These are phyloP conservation scores for Platynereis dumerilii DNA, from an alignment of 2,888 invertebrate genomes.

Conservation along the genomic window DNA sequence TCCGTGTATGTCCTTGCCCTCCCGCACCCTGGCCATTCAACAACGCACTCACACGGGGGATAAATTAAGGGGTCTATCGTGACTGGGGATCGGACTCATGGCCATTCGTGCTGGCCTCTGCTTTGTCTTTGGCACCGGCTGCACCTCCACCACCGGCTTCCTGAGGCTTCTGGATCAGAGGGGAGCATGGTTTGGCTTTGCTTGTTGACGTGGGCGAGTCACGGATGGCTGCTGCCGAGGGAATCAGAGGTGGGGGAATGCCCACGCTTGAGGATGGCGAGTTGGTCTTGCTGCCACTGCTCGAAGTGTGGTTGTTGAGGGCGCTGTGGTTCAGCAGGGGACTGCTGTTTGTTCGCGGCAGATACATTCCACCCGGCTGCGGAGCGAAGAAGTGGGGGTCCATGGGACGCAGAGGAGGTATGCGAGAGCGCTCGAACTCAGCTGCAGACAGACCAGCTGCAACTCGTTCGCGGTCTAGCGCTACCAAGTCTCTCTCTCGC, in stretches of 20 bases:
- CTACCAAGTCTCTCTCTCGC: slow-evolving; percentile 8
- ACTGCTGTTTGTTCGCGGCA: slow-evolving; percentile 8
- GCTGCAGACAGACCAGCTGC: slow-evolving; percentile 1
- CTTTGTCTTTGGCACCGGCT: slow-evolving; percentile 21
- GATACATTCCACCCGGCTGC: slow-evolving; percentile 17
- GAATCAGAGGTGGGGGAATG: slow-evolving; percentile 31
- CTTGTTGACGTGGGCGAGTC: slow-evolving; percentile 11
- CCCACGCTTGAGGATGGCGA: slow-evolving; percentile 25
- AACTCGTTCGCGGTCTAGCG: slow-evolving; percentile 18
- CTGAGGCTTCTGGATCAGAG: slow-evolving; percentile 14
- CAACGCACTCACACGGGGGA: neutral
- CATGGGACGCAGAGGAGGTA: slow-evolving; percentile 16
- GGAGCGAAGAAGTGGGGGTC: slow-evolving; percentile 13
- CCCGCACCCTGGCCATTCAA: too few species aligned
- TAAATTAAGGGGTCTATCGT: slow-evolving; percentile 17
- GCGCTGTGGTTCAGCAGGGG: slow-evolving; percentile 24
- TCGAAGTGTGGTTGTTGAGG: too few species aligned
- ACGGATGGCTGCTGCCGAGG: slow-evolving; percentile 18
- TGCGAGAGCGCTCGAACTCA: slow-evolving; percentile 13
- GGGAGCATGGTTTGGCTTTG: slow-evolving; percentile 16
- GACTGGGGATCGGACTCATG: slow-evolving; percentile 29
- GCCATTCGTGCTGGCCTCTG: slow-evolving; percentile 23
- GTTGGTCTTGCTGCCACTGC: slow-evolving; percentile 21
- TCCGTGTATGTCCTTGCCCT: too few species aligned
- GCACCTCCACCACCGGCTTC: neutral